Percentiles rank a stretch among this genome's conserved stretches.
Conservation (phyloP, 2,797 vertebrate species). For the Tangara arthus region DNA sequence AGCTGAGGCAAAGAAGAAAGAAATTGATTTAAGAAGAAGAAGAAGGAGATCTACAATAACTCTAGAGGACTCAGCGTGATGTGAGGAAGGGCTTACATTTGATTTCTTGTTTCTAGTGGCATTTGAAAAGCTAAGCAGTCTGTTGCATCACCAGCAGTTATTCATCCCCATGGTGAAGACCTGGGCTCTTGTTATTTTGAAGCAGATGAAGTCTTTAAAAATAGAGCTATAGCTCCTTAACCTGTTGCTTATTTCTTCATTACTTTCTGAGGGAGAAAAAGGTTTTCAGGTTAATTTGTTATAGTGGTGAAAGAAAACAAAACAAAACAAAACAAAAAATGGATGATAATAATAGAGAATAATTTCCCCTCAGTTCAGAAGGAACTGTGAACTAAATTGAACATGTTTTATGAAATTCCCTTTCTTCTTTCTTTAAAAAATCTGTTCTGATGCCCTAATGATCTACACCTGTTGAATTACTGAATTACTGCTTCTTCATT, state of each 20-base stretch:
- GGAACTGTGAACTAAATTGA: background rate
- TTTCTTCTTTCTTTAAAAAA: background rate
- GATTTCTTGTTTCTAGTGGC: background rate
- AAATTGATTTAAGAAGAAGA: background rate
- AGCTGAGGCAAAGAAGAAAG: background rate
- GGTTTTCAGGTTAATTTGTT: background rate
- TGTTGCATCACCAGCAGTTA: background rate
- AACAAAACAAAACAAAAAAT: background rate
- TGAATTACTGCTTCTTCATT: background rate
- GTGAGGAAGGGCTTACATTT: background rate
- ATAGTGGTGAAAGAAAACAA: background rate
- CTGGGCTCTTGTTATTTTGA: background rate
- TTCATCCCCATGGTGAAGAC: background rate
- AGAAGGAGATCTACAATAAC: background rate
- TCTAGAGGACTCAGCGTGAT: background rate
- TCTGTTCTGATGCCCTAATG: background rate
- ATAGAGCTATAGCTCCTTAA: background rate
- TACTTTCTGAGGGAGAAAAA: background rate
- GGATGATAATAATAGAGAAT: background rate
- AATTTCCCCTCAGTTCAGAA: background rate
- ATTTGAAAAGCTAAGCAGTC: background rate
- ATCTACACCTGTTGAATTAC: background rate
- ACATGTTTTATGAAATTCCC: background rate
- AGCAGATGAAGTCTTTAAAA: background rate
- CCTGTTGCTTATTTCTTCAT: background rate